Base-by-base conservation (phyloP, 2,113 vertebrate genomes). In the Excalfactoria chinensis region DNA sequence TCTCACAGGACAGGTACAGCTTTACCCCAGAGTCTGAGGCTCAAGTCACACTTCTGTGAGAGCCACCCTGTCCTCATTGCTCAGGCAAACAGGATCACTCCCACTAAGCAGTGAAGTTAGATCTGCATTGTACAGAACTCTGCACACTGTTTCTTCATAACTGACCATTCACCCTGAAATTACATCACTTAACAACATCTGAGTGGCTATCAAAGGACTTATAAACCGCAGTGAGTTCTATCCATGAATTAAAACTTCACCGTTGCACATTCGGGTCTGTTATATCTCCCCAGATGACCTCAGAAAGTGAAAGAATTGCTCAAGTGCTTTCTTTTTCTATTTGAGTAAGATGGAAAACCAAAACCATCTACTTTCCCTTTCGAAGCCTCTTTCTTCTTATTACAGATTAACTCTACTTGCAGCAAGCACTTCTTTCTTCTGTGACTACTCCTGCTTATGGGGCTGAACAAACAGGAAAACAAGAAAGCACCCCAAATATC, bases 31-130 rank as follows among this genome's bases (percentile, higher is more conserved):
- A 22, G 63, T 70, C 71, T 43, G 58, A 60, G 63, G n/a, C 49
- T 87, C 82, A 63, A 30, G 49, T 12, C 76, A 44, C 43, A 76
- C 89, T 91, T 82, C 80, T 91, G 81, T 86, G 49, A 92, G 32
- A 66, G 53, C 40, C 20, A 2, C 62, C 86, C 74, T 30, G 51
- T 22, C 34, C 66, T 82, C 35, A 73, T 46, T 40, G 51, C 34
- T 60, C 49, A 69, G 79, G 62, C 46, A 68, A 90, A 67, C 19
- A 32, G 46, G n/a, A 3, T 48, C 40, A 55, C 72, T 86, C 66
- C 35, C 49, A 56, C 34, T 68, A 21, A 86, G 64, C 43, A 48
- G 48, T 72, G 48, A 88, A 86, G 63, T 82, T 92, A 90, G 84
- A 72, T 84, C 75, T 81, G 56, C 51, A 19, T 55, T 84, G 56